Base-by-base conservation (phyloP, 2,888 invertebrate genomes). In the Noctua fimbriata region DNA sequence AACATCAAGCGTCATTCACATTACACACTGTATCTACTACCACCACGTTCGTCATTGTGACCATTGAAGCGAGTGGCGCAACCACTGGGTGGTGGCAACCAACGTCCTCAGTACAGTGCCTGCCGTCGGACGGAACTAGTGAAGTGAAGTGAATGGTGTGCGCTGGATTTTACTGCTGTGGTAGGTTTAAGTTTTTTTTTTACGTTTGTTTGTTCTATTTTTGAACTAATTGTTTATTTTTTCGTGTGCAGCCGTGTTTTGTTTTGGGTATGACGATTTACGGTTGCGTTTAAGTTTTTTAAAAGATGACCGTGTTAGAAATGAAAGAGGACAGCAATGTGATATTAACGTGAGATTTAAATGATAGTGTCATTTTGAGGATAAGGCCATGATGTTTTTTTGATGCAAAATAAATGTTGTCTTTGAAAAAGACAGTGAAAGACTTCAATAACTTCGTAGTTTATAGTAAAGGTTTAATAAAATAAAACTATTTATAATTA, bases 101-200 rank as follows among this genome's bases (percentile, higher is more conserved):
- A 60, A 44, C 69, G 71, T 80, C 74, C 78, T 89, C 88, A 89
- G 89, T 89, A 67, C 82, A 86, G 86, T 87, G 83, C 78, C 82
- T 76, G 78, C 76, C 83, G 84, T 80, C 52, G 87, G 81, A 87
- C 86, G 75, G 87, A 82, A 76, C 76, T 85, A 86, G 89, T 89
- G 89, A 79, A 83, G 89, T 89, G 89, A 84, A 89, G 89, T 89
- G 89, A 89, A 85, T 75, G 89, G 88, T 89, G 78, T 75, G 28
- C 70, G 67, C 80, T 83, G 83, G 82, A 89, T 89, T 81, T 75
- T 82, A 79, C 72, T 87, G 71, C 69, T 83, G 76, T 81, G 87
- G 88, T 88, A 88, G 82, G 88, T 88, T 82, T 12, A 16, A 73
- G 2, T 32, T 67, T 18, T 32, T 74, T 44, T 74, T 78, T 75